Evolutionary conservation across 2,797 vertebrate genomes (phyloP).

Genomic region (Phataginus tricuspis): DNA sequence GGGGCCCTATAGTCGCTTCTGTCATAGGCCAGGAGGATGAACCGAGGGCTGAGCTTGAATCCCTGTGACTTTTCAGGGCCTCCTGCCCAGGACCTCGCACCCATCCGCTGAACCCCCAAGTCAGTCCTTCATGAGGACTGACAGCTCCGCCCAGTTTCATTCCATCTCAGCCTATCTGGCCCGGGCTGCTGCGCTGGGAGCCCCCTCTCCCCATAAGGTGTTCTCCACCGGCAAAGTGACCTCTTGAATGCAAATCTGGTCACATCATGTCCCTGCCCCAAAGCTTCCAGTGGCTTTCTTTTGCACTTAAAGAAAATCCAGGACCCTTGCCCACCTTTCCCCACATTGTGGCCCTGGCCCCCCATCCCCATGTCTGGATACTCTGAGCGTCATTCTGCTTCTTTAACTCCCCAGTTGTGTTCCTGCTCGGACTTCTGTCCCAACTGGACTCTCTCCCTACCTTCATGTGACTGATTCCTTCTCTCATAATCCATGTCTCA

Average conservation of each 20-base stretch:
- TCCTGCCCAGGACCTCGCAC: neutral
- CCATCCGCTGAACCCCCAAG: rapidly evolving
- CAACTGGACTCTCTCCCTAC: neutral
- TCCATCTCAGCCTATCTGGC: rapidly evolving
- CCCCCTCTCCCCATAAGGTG: too few species aligned
- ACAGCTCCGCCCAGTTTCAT: rapidly evolving
- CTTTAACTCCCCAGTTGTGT: neutral
- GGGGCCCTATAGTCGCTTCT: neutral
- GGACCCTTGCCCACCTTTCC: neutral
- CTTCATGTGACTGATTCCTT: neutral
- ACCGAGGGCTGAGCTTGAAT: rapidly evolving
- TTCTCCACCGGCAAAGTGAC: neutral
- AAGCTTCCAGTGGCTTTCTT: neutral
- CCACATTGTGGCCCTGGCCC: rapidly evolving
- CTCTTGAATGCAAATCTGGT: neutral
- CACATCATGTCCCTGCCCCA: neutral
- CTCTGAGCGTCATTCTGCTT: rapidly evolving
- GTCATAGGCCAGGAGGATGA: rapidly evolving
- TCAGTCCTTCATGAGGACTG: neutral
- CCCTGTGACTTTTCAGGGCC: neutral
- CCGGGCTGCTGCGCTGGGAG: too few species aligned
- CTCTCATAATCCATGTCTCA: neutral
- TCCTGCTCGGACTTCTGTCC: neutral
- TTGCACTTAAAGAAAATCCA: neutral
- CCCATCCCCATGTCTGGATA: neutral